Base-by-base conservation (phyloP, 2,797 vertebrate species). In the Antrozous pallidus region DNA sequence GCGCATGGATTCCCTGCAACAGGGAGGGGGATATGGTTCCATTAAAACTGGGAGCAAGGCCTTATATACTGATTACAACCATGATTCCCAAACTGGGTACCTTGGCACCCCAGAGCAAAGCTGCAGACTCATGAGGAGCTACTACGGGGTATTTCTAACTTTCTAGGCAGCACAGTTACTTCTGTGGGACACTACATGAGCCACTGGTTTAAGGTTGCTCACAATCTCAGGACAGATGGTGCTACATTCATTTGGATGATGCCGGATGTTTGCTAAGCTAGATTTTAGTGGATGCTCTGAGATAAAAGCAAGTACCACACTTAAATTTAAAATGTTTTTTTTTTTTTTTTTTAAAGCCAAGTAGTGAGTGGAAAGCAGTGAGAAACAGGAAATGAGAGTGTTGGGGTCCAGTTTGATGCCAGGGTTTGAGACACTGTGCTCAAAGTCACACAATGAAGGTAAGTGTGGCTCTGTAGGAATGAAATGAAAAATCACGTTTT, bases 31-130 rank as follows among this genome's bases (percentile, higher is more conserved):
- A 12, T 3, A 1, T 0, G 6, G 42, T 11, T 51, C 51, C 38
- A 61, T 38, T 31, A 49, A 75, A 69, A 80, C 65, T 4, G 16
- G 33, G 33, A 87, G 22, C 7, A 5, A 45, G 31, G 22, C 70
- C 8, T 58, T 8, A 13, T 8, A 38, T 36, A 6, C 3, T 2
- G 69, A 47, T 31, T 16, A 24, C 47, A 67, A 56, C 24, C 31
- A 1, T 28, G 56, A 36, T 79, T 79, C 63, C 83, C 42, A 51
- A 42, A 65, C 56, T 4, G 28, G 31, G 56, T 9, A 10, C 51
- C 24, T 18, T 0, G 38, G 42, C 22, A 38, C 9, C 18, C 8
- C 0, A 0, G n/a, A 12, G 31, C 45, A 16, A 14, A 5, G 31
- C 71, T 45, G 26, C 28, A 8, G 7, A 54, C 14, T 31, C 33